Base-by-base conservation (phyloP, 2,888 invertebrate genomes). In the Carcina quercana region DNA sequence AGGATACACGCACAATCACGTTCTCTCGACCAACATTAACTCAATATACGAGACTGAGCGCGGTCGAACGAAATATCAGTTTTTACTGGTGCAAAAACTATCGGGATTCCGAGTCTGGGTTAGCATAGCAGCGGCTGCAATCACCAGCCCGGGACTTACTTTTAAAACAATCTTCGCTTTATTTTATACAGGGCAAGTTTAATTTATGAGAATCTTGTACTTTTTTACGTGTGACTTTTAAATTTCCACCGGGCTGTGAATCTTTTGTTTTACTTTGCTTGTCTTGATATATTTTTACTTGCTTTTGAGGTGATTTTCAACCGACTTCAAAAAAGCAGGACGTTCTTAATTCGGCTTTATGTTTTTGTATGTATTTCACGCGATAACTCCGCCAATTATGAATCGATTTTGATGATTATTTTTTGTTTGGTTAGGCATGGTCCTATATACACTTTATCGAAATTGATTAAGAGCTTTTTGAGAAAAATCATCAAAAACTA, bases 61-160 rank as follows among this genome's bases (percentile, higher is more conserved):
- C 69, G 70, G 69, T 57, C 75, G 70, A 68, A 73, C 67, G 75
- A 75, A 76, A 75, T 79, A 78, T 80, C 73, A 75, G 71, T 78
- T 82, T 82, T 82, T 80, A 76, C 69, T 50, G 69, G 50, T 69
- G 83, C 78, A 82, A 83, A 83, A 82, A 80, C 80, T 80, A 75
- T 80, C 50, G 79, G 80, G 73, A 82, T 83, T 75, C 63, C 65
- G 67, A 66, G 71, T 72, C 68, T 67, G 70, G 68, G 73, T 65
- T 69, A 66, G 71, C 66, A 59, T 69, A 66, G 71, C 66, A 59
- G 66, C 59, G 50, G 52, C 59, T 57, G 74, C 73, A 78, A 80
- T 80, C 78, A 74, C 65, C 56, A 64, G 66, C 57, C 42, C 51
- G 72, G 62, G 73, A 71, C 67, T 64, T 65, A 67, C 68, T 75